Evolutionary conservation across 2,888 invertebrate genomes (phyloP), one percentile per base, ranked within the genome.

Genomic region (Hirtodrosophila cameraria): DNA sequence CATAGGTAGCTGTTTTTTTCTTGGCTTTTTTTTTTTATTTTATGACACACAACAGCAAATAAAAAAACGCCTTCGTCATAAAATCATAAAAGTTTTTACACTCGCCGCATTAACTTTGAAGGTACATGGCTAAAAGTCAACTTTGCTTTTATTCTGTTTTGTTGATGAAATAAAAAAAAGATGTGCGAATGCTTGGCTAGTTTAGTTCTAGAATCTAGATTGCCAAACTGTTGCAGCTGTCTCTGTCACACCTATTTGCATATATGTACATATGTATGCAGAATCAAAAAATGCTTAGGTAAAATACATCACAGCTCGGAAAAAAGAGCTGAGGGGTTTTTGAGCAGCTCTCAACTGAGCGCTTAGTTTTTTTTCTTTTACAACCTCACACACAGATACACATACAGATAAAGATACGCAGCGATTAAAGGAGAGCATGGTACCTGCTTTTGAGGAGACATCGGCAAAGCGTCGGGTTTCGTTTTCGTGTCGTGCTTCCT

Each of bases 161-260:
- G 31, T 9, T 13, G 11, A 3, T 13, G 18, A 3, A 23, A 41
- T 39, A 27, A 42, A 30, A 13, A 31, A 28, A 20, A 50, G 13
- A 31, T 28, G n/a, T 23, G 8, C 8, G 8, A 23, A 23, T 6
- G 23, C 2, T 6, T 36, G 28, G 23, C 28, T 45, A 41, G 50
- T 50, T 45, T 55, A 25, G 66, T 52, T 46, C 9, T 23, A 30
- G 50, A 12, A 31, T 27, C 38, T 13, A 12, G 35, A 28, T 50
- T 49, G 36, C 18, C n/a, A 15, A 30, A 12, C n/a, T 25, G 31
- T 13, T 20, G n/a, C 13, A 20, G 57, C 53, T 36, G 20, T 62
- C 80, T 57, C 70, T 27, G 8, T 79, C 73, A 13, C 61, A 48
- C 66, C 36, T 48, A 76, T 83, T 83, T 76, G 80, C 84, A 79